Base-by-base conservation (phyloP, 1,140 invertebrate genomes). In the Tyrophagus putrescentiae region DNA sequence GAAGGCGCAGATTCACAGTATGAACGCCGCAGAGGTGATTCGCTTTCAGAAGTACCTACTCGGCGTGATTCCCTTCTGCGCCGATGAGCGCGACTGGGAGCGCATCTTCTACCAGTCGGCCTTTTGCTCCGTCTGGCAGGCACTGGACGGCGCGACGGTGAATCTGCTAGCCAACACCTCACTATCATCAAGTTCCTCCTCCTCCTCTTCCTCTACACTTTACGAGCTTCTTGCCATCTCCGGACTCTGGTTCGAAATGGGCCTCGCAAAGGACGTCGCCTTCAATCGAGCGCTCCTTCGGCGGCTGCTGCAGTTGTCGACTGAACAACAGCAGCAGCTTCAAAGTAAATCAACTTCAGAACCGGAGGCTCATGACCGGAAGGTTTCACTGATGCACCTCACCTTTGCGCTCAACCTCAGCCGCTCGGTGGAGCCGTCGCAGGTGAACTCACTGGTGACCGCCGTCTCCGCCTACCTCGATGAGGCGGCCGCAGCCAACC, bases 191-290 rank as follows among this genome's bases (percentile, higher is more conserved):
- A 21, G 23, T n/a, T n/a, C n/a, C n/a, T n/a, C n/a, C n/a, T n/a
- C n/a, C n/a, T n/a, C n/a, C n/a, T n/a, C n/a, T n/a, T n/a, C n/a
- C n/a, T n/a, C n/a, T n/a, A n/a, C 45, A 7, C 6, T 48, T 13
- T 48, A 48, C 31, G 45, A 48, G 21, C 23, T 48, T 7, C 21
- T 54, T 21, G 1, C 25, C 1, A 54, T 54, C 2, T 54, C 52
- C 7, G 39, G 52, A 4, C 52, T 31, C 4, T 54, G 52, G 52
- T 54, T 54, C 25, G 52, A 54, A 33, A 31, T 54, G 32, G 52
- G 52, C 13, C 31, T 54, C 6, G 52, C 1, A 18, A 13, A 54
- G 27, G 13, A 54, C 39, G 52, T 54, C 21, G 2, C 9, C 39
- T 54, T 31, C 25, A 54, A 54, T 54, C n/a, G 27, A 54, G 4